These are phyloP conservation scores for Candoia aspera DNA, from an alignment of 2,113 vertebrate genomes.

Conservation along the genomic window DNA sequence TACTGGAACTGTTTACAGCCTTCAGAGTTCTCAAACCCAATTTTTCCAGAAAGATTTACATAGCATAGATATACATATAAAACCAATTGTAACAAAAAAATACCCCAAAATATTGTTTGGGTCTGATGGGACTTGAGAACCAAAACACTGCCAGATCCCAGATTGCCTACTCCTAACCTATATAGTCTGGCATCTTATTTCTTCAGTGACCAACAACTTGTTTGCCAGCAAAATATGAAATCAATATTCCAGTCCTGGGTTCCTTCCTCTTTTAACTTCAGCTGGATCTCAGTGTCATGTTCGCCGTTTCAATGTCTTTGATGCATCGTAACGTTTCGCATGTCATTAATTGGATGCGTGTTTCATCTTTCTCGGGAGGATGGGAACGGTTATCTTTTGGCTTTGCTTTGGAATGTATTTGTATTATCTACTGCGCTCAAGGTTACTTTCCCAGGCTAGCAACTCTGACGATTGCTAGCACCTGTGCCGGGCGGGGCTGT, in stretches of 20 bases:
- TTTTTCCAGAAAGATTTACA: background rate
- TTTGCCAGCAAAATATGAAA: background rate
- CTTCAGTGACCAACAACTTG: background rate
- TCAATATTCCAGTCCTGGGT: background rate
- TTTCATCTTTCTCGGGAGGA: too few relatives aligned
- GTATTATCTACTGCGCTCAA: too few relatives aligned
- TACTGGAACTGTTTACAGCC: background rate
- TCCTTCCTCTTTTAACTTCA: background rate
- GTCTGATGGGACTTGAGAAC: background rate
- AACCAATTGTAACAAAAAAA: background rate
- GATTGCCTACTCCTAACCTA: background rate
- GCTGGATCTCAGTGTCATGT: too few relatives aligned
- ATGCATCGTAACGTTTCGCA: too few relatives aligned
- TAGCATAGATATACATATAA: background rate
- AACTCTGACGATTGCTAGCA: too few relatives aligned
- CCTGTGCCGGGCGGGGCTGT: too few relatives aligned
- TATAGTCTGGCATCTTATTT: background rate
- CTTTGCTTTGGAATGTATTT: too few relatives aligned
- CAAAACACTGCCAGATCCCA: background rate
- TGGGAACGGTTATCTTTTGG: too few relatives aligned
- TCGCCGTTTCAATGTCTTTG: too few relatives aligned
- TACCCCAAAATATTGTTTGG: background rate
- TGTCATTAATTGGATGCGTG: too few relatives aligned
- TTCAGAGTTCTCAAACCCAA: background rate
- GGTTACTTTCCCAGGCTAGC: too few relatives aligned